Conservation (phyloP, 2,888 invertebrate species). For the Nowickia ferox region DNA sequence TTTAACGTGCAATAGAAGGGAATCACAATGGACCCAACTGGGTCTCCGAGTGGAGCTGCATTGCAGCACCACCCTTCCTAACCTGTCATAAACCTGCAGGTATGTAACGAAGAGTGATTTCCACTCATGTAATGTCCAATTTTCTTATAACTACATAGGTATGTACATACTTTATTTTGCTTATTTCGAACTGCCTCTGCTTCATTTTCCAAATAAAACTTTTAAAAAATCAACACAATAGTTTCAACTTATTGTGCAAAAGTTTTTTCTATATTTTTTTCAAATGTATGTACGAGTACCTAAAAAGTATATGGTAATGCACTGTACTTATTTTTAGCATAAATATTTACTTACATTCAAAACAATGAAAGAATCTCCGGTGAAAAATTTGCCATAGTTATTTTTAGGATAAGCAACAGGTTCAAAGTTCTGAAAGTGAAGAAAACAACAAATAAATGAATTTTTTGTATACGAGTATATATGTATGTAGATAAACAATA, state of each 20-base stretch:
- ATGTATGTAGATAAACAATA: background rate
- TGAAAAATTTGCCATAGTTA: conserved; percentile 92
- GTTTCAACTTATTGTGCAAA: conserved; percentile 57
- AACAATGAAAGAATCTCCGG: conserved; percentile 93
- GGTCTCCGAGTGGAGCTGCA: too few species aligned
- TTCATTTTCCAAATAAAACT: background rate
- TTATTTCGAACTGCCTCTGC: background rate
- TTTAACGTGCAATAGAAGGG: too few species aligned
- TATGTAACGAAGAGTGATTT: too few species aligned
- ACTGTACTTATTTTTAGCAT: conserved; percentile 25
- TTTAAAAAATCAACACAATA: conserved; percentile 7
- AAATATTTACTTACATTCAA: conserved; percentile 86
- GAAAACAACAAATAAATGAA: conserved; percentile 16
- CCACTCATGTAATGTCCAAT: too few species aligned
- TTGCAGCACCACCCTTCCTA: too few species aligned
- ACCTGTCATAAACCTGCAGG: too few species aligned
- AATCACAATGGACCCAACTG: too few species aligned
- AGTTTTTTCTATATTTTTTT: conserved; percentile 22
- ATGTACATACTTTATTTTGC: background rate
- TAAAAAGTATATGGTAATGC: conserved; percentile 17
- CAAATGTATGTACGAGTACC: background rate
- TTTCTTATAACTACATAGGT: too few species aligned
- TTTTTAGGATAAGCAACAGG: conserved; percentile 88
- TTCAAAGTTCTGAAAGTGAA: conserved; percentile 87
- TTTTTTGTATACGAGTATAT: background rate